Evolutionary conservation across 2,797 vertebrate species (phyloP), one percentile per base, ranked within the genome.

Genomic region (Sebastolobus alascanus): DNA sequence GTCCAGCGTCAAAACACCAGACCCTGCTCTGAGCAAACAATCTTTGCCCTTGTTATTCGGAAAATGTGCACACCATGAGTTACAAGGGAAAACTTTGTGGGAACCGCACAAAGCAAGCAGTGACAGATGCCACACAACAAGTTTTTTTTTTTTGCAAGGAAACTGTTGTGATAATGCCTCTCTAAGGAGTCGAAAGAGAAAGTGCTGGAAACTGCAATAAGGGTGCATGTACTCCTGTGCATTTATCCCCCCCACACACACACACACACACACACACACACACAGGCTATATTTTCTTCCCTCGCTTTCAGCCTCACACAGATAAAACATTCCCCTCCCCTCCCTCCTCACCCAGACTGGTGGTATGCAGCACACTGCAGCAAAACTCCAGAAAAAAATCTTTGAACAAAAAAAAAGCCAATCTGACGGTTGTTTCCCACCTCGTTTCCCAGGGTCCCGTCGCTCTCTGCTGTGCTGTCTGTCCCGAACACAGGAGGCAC

Each of bases 281-380:
- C 61, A 40, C 80, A 43, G 35, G 71, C 75, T 71, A 33, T 58
- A 71, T 82, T 80, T 79, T 58, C 63, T 76, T 58, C 25, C 54
- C 68, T 72, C 18, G 5, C 78, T 80, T 70, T 52, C 55, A 80
- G 73, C 75, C 70, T 70, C 61, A 71, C 74, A 73, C 80, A 87
- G 90, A 93, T 90, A 89, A 89, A 93, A 91, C 82, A 85, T 90
- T 85, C 86, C 73, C 88, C 46, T 70, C 72, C 58, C 82, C 84
- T 89, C 87, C 83, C 90, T 89, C 92, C 90, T 90, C 89, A 88
- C 87, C 84, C 87, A 80, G 80, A 75, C 88, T 89, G 92, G 90
- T 90, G 92, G 90, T 90, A 92, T 92, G 90, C 93, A 93, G 90
- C 92, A 93, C 88, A 94, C 91, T 95, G 94, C 94, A 95, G 94